Percentiles rank a stretch among this genome's conserved stretches.
phyloP scores from a whole-genome alignment of 2,113 vertebrate species.

The Microtus ochrogaster region DNA sequence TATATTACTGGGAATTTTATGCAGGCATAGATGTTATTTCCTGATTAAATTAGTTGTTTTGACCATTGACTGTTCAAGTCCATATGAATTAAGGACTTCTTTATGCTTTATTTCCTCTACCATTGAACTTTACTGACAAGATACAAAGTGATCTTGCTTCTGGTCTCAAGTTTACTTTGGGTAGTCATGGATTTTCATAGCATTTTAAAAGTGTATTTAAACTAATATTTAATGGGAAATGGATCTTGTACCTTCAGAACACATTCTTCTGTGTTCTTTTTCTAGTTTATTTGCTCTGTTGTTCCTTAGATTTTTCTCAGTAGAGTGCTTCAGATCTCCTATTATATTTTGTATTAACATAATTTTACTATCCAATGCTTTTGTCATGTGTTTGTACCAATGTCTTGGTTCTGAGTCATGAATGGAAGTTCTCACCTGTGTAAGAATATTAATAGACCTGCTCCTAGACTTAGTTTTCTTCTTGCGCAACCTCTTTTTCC shows the following conservation, averaged over 20 bases:
- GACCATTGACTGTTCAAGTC: too few species aligned
- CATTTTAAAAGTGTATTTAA: not conserved
- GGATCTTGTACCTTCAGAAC: not conserved
- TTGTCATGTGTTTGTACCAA: not conserved
- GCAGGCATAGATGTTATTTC: too few species aligned
- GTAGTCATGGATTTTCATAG: not conserved
- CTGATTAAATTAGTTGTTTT: too few species aligned
- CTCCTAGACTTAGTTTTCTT: not conserved
- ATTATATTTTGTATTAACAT: not conserved
- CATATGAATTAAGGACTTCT: too few species aligned
- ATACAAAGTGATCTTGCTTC: not conserved
- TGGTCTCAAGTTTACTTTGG: not conserved
- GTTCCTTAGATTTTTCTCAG: not conserved
- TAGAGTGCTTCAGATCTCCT: not conserved
- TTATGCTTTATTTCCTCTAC: too few species aligned
- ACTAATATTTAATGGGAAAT: not conserved
- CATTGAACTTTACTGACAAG: too few species aligned
- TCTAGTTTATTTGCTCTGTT: not conserved
- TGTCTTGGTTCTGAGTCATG: constrained; percentile 45
- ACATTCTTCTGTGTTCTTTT: not conserved
- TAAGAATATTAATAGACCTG: not conserved
- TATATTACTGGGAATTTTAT: too few species aligned
- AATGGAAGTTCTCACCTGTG: not conserved
- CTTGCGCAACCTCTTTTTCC: not conserved
- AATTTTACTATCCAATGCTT: not conserved